phyloP scores from a whole-genome alignment of 92 coral and sea anemone species.

The Bergia sp. region DNA sequence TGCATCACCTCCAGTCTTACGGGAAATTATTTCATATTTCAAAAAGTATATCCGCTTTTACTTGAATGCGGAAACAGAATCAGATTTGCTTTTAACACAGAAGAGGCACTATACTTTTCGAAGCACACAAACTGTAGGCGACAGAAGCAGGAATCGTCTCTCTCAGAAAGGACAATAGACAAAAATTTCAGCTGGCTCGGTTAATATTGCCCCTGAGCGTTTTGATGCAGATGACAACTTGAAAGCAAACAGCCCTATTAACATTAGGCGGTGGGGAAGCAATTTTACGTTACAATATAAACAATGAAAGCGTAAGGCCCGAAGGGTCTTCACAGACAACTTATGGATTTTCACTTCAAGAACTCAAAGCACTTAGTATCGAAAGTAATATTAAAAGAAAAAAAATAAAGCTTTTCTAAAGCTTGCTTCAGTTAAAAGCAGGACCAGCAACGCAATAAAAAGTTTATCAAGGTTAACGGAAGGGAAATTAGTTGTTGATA shows the following conservation, averaged over 20 bases:
- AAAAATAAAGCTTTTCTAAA: neutral
- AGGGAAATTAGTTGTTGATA: neutral
- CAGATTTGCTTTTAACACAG: neutral
- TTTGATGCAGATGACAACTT: conserved; percentile 1
- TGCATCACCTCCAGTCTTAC: neutral
- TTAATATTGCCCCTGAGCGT: conserved; percentile 16
- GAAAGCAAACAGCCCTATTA: neutral
- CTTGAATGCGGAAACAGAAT: conserved; percentile 4
- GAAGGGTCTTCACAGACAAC: neutral
- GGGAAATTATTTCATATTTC: neutral
- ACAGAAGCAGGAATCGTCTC: neutral
- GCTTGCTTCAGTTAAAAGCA: neutral
- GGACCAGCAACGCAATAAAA: neutral
- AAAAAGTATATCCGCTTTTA: conserved; percentile 2
- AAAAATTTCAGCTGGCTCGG: neutral
- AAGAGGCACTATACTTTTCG: neutral
- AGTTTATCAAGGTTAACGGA: neutral
- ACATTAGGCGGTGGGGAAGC: conserved; percentile 3
- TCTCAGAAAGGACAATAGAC: neutral
- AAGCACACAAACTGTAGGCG: neutral
- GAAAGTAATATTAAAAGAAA: neutral
- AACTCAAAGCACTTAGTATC: neutral
- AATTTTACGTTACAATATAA: conserved; percentile 13
- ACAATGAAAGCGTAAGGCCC: neutral
- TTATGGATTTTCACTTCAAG: neutral